A percentile compares a stretch with the other conserved stretches of the same genome.
Conservation (phyloP, 2,797 vertebrate species). For the Cossypha dichroa region DNA sequence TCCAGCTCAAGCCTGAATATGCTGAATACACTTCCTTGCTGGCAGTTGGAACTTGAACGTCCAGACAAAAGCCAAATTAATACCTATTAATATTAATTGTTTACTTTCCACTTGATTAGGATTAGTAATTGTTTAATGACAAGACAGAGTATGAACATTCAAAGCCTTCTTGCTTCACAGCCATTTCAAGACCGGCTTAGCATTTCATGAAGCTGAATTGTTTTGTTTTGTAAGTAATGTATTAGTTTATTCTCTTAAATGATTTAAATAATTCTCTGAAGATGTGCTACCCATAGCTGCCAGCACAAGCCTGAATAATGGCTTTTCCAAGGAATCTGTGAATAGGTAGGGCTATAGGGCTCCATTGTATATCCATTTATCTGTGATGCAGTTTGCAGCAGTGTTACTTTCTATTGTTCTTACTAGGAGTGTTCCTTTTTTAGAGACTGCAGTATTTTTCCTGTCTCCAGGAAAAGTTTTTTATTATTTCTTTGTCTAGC, state of each 20-base stretch:
- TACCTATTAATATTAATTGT: slow-evolving; percentile 10
- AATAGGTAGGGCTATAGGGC: background rate
- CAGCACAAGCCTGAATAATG: background rate
- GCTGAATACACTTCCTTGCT: background rate
- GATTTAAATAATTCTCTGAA: background rate
- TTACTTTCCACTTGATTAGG: background rate
- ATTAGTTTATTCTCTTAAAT: background rate
- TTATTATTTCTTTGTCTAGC: background rate
- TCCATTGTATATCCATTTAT: background rate
- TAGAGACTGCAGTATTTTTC: background rate
- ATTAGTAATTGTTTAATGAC: background rate
- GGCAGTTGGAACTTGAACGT: background rate
- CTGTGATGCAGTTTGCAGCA: background rate
- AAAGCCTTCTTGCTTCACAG: background rate
- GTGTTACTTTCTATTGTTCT: background rate
- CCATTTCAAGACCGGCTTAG: background rate
- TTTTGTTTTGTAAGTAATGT: slow-evolving; percentile 9
- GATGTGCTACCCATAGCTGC: background rate
- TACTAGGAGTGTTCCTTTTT: background rate
- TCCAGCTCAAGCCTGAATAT: background rate
- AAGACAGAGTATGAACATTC: background rate
- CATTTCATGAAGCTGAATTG: background rate
- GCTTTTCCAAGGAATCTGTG: background rate
- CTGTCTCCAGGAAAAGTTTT: background rate
- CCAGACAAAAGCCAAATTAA: background rate